phyloP scores from a whole-genome alignment of 2,888 invertebrate species.

The Mystacides longicornis region DNA sequence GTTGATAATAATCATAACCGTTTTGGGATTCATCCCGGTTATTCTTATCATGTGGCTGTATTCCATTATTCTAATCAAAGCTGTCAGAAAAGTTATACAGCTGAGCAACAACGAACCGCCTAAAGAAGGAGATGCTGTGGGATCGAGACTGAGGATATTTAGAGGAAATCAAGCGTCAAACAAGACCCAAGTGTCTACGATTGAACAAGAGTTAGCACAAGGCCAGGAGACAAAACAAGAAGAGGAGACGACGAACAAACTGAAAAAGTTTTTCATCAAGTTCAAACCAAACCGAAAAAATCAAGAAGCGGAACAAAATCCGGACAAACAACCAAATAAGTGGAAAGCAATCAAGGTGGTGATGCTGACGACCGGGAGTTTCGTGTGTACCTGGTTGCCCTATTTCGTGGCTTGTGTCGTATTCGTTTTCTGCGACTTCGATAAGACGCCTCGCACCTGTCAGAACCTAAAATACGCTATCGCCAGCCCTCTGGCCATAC shows the following conservation, averaged over 20 bases:
- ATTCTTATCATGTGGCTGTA: slow-evolving; percentile 44
- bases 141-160: slow-evolving; percentile 28
- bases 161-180: slow-evolving; percentile 25
- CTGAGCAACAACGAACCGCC: slow-evolving; percentile 29
- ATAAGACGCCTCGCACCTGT: slow-evolving; percentile 42
- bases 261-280: neutral
- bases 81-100: slow-evolving; percentile 48
- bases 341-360: slow-evolving; percentile 58
- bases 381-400: slow-evolving; percentile 56
- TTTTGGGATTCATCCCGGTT: slow-evolving; percentile 49
- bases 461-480: slow-evolving; percentile 43
- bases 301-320: neutral
- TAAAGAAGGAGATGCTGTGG: no score
- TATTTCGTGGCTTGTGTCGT: slow-evolving; percentile 52
- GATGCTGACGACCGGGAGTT: slow-evolving; percentile 52
- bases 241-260: neutral
- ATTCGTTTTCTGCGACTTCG: slow-evolving; percentile 48
- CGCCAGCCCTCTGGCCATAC: slow-evolving; percentile 51
- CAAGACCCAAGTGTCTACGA: neutral
- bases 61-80: slow-evolving; percentile 50
- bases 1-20: slow-evolving; percentile 48
- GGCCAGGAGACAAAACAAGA: slow-evolving; percentile 2
- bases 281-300: neutral
- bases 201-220: neutral
- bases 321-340: slow-evolving; percentile 38